phyloP scores from a whole-genome alignment of 2,113 vertebrate genomes.

The Phyllostomus hastatus region DNA sequence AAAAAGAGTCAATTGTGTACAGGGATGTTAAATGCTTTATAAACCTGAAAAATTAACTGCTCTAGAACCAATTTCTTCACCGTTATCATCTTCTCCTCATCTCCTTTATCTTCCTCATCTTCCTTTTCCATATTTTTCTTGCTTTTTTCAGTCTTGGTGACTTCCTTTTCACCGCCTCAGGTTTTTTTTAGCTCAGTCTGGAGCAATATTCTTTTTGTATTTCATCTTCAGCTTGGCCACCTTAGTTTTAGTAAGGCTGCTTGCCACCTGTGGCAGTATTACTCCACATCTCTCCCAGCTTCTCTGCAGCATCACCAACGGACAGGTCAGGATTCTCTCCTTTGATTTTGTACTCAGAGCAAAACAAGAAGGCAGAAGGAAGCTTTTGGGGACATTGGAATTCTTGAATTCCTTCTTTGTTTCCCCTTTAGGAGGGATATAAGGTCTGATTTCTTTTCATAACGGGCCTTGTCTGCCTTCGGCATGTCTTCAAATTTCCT shows the following conservation, averaged over 20 bases:
- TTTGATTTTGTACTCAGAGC: conserved; percentile 94
- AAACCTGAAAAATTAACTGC: conserved; percentile 82
- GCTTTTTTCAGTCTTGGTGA: conserved; percentile 90
- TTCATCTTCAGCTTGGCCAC: conserved; percentile 97
- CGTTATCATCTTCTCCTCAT: conserved; percentile 86
- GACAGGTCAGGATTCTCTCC: conserved; percentile 88
- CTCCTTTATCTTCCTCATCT: conserved; percentile 84
- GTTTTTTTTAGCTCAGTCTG: conserved; percentile 94
- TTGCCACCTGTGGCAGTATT: conserved; percentile 90
- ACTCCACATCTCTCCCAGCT: conserved; percentile 97
- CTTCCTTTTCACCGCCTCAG: conserved; percentile 87
- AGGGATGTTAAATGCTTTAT: conserved; percentile 28
- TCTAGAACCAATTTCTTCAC: conserved; percentile 87
- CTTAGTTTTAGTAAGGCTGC: conserved; percentile 94
- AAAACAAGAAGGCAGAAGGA: conserved; percentile 97
- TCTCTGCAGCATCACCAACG: conserved; percentile 95
- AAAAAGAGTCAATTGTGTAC: conserved; percentile 86
- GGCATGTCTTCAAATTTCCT: conserved; percentile 96
- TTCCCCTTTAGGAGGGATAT: conserved; percentile 92
- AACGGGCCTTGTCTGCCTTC: conserved; percentile 93
- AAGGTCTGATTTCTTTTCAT: conserved; percentile 97
- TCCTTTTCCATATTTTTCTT: conserved; percentile 89
- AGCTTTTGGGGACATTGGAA: conserved; percentile 89
- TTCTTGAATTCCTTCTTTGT: conserved; percentile 96
- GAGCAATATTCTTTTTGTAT: conserved; percentile 92